Percentiles rank a stretch among this genome's conserved stretches.
phyloP scores from a whole-genome alignment of 2,113 vertebrate genomes.

The Mus pahari region DNA sequence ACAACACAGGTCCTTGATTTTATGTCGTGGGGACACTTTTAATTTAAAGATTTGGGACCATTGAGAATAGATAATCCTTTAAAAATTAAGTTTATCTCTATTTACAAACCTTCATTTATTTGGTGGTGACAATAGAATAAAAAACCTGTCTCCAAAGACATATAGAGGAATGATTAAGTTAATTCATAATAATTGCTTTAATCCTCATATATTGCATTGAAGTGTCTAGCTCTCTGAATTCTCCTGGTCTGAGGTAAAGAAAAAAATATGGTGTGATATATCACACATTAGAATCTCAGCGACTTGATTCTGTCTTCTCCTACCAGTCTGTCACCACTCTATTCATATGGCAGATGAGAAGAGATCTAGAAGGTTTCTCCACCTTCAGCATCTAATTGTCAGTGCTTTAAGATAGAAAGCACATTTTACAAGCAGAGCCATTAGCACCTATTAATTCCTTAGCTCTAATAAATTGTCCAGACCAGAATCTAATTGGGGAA shows the following conservation, averaged over 20 bases:
- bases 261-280: conserved; percentile 60
- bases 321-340: background rate
- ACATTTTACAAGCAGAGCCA: conserved; percentile 42
- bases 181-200: conserved; percentile 77
- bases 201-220: conserved; percentile 76
- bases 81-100: conserved; percentile 77
- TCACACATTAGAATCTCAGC: conserved; percentile 59
- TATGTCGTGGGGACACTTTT: conserved; percentile 47
- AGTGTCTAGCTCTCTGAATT: conserved; percentile 76
- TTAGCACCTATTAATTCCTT: conserved; percentile 64
- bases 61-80: conserved; percentile 67
- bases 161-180: conserved; percentile 70
- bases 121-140: conserved; percentile 29
- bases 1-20: conserved; percentile 1
- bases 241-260: conserved; percentile 68
- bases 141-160: conserved; percentile 49
- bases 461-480: conserved; percentile 82
- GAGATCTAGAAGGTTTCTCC: background rate
- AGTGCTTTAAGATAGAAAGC: conserved; percentile 51
- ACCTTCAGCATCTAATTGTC: conserved; percentile 18
- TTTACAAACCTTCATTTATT: conserved; percentile 72
- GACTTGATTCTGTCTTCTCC: conserved; percentile 47
- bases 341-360: background rate
- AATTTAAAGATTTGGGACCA: conserved; percentile 62
- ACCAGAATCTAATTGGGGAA: conserved; percentile 35